Base-by-base conservation (phyloP, 2,888 invertebrate species). In the Crepidodera aurea region DNA sequence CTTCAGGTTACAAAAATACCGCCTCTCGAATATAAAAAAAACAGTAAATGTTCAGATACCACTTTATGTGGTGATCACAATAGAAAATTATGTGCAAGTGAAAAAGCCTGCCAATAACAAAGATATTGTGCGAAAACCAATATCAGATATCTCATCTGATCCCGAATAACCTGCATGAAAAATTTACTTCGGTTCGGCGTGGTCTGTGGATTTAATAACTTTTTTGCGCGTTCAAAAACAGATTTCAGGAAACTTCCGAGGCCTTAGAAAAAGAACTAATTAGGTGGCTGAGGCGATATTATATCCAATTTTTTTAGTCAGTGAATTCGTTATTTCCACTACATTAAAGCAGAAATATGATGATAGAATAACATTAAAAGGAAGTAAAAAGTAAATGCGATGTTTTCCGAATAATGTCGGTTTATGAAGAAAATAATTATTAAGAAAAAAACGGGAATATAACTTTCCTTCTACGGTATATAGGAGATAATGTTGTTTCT, bases 201-300 rank as follows among this genome's bases (percentile, higher is more conserved):
- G 19, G 42, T 6, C 18, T 10, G 42, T 7, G 19, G 42, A 42
- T 42, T 42, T 42, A 42, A 42, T 42, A 42, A 42, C 16, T 42
- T 42, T 42, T 42, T 42, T 42, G 6, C 29, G 2, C 42, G 42
- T 19, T 42, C 42, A 29, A 42, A 42, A 42, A 16, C 42, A 15
- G 42, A 42, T 13, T 42, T 19, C 18, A 2, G 10, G 42, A 42
- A 42, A 42, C 42, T 42, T 42, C 42, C 10, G n/a, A 16, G 12
- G 16, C 15, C 4, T 7, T 19, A 3, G 16, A 13, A 42, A 18
- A 42, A 42, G 42, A 42, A 42, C 6, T 42, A 42, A 42, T 42
- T 42, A 42, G 19, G 8, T 19, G 39, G 39, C 39, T 12, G 16
- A 39, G 39, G 12, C 12, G 39, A 39, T 39, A 39, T 39, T 39